Conservation (phyloP, 2,113 vertebrate genomes). For the Aleadryas rufinucha region DNA sequence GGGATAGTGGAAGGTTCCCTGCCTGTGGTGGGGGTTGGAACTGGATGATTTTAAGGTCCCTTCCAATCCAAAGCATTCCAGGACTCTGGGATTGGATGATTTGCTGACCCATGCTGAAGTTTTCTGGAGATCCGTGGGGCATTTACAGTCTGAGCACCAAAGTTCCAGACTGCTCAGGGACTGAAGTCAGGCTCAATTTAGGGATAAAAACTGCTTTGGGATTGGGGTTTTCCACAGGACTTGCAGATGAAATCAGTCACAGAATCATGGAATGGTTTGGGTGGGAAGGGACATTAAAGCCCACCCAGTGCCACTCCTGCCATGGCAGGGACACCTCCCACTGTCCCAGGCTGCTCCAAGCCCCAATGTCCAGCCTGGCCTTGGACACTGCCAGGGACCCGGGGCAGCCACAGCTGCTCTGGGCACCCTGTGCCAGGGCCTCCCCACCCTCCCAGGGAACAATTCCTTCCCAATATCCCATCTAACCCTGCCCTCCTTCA, state of each 20-base stretch:
- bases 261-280: background rate
- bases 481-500: rapidly evolving
- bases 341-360: background rate
- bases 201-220: background rate
- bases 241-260: background rate
- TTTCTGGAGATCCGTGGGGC: background rate
- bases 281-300: background rate
- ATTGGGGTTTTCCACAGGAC: background rate
- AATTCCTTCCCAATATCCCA: background rate
- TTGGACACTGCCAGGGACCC: background rate
- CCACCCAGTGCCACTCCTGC: rapidly evolving
- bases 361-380: background rate
- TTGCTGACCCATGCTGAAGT: background rate
- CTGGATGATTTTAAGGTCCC: background rate
- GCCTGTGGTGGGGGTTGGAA: background rate
- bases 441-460: rapidly evolving
- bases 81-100: background rate
- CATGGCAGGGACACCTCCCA: background rate
- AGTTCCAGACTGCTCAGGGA: background rate
- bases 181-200: background rate
- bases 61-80: background rate
- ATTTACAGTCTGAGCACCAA: background rate
- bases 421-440: background rate
- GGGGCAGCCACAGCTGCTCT: background rate
- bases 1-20: background rate